phyloP scores from a whole-genome alignment of 2,888 invertebrate species.

The Mesochorus sp. region DNA sequence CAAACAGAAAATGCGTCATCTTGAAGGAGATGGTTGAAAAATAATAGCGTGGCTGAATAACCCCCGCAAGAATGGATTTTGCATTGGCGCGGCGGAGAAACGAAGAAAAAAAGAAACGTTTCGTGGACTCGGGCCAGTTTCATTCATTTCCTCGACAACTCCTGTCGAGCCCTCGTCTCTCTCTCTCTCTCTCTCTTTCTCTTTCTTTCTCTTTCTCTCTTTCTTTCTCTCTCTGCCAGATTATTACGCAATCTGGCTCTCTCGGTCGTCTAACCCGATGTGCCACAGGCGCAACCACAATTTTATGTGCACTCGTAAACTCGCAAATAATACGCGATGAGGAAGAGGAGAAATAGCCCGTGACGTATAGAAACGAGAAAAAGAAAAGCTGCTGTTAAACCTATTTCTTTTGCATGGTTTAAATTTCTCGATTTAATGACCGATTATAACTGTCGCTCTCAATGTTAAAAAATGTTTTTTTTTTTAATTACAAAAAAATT shows the following conservation, averaged over 20 bases:
- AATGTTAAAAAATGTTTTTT: no score
- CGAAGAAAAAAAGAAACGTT: slow-evolving; percentile 48
- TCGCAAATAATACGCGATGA: neutral
- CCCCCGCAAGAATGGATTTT: neutral
- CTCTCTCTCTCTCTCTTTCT: neutral
- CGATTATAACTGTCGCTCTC: no score
- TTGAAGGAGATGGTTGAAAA: neutral
- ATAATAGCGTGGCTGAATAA: neutral
- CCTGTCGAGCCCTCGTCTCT: no score
- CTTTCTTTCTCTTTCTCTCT: neutral
- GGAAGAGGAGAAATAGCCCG: no score
- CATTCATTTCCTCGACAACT: slow-evolving; percentile 69
- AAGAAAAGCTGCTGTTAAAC: no score
- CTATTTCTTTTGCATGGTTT: no score
- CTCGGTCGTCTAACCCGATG: slow-evolving; percentile 64
- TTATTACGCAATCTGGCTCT: slow-evolving; percentile 12
- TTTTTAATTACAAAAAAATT: no score
- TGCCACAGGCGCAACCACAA: neutral
- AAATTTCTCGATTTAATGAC: no score
- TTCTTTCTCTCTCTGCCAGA: neutral
- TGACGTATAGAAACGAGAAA: no score
- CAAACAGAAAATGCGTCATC: neutral
- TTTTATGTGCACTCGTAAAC: neutral
- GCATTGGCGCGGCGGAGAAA: neutral
- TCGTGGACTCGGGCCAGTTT: slow-evolving; percentile 75